phyloP scores from a whole-genome alignment of 2,888 invertebrate genomes.

The Troides oblongomaculatus region DNA sequence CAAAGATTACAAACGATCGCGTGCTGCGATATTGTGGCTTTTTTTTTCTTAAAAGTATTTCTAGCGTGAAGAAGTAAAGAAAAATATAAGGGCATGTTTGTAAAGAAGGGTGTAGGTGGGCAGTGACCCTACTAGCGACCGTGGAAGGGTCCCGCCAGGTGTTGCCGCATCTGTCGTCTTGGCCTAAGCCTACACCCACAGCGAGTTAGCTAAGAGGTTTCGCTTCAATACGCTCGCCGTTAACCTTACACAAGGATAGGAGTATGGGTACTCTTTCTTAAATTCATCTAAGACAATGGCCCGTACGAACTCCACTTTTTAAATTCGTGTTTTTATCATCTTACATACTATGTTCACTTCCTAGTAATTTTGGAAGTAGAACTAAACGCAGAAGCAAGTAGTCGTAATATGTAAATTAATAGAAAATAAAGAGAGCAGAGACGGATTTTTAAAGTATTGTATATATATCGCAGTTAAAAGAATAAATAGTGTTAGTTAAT shows the following conservation, averaged over 20 bases:
- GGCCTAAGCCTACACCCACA: conserved; percentile 54
- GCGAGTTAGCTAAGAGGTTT: conserved; percentile 53
- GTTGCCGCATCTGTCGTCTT: conserved; percentile 76
- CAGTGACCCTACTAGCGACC: conserved; percentile 69
- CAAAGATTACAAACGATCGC: conserved; percentile 62
- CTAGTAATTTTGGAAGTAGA: too few relatives aligned
- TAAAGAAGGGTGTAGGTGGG: conserved; percentile 70
- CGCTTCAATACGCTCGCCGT: conserved; percentile 63
- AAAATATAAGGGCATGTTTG: conserved; percentile 54
- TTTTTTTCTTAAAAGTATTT: conserved; percentile 50
- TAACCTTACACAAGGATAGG: conserved; percentile 36
- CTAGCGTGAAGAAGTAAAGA: conserved; percentile 47
- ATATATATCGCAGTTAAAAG: too few relatives aligned
- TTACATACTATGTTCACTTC: too few relatives aligned
- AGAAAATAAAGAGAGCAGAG: too few relatives aligned
- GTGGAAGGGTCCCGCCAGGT: conserved; percentile 78
- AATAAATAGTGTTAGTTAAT: too few relatives aligned
- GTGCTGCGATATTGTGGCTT: conserved; percentile 62
- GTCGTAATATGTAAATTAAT: too few relatives aligned
- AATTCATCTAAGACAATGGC: too few relatives aligned
- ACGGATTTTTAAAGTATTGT: too few relatives aligned
- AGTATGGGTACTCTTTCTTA: neutral
- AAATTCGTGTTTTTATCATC: too few relatives aligned
- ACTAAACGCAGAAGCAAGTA: too few relatives aligned
- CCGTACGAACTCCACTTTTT: too few relatives aligned